Evolutionary conservation across 2,113 vertebrate genomes (phyloP).

Genomic region (Solea senegalensis): DNA sequence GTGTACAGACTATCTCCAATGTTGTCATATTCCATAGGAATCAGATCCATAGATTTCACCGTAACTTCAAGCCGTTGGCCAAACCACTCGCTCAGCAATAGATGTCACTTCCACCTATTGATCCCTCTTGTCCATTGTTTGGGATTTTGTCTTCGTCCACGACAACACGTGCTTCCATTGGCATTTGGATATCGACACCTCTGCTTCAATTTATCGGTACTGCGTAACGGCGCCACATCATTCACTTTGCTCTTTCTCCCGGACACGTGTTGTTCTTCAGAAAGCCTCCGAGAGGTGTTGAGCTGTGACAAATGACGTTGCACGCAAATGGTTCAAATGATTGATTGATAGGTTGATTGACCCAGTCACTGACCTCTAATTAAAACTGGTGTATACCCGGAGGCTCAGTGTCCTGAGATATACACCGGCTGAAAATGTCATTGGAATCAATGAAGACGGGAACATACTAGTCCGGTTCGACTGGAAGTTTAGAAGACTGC

Average conservation of each 20-base stretch:
- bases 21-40: slow-evolving; percentile 11
- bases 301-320: slow-evolving; percentile 55
- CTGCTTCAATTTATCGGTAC: slow-evolving; percentile 30
- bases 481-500: background rate
- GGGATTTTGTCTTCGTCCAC: slow-evolving; percentile 14
- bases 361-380: slow-evolving; percentile 41
- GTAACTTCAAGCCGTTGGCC: slow-evolving; percentile 7
- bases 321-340: slow-evolving; percentile 48
- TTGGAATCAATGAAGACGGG: background rate
- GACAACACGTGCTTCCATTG: slow-evolving; percentile 7
- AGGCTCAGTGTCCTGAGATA: slow-evolving; percentile 4
- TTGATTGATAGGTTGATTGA: slow-evolving; percentile 56
- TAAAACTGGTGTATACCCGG: slow-evolving; percentile 16
- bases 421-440: background rate
- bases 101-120: slow-evolving; percentile 17
- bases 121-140: slow-evolving; percentile 15
- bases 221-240: background rate
- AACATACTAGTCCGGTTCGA: background rate
- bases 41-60: slow-evolving; percentile 27
- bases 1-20: background rate
- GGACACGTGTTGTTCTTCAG: background rate
- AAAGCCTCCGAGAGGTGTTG: slow-evolving; percentile 6
- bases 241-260: slow-evolving; percentile 12
- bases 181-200: slow-evolving; percentile 23
- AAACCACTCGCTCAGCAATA: slow-evolving; percentile 17